Conservation (phyloP, 2,888 invertebrate species). For the Scaptomyza reducta region DNA sequence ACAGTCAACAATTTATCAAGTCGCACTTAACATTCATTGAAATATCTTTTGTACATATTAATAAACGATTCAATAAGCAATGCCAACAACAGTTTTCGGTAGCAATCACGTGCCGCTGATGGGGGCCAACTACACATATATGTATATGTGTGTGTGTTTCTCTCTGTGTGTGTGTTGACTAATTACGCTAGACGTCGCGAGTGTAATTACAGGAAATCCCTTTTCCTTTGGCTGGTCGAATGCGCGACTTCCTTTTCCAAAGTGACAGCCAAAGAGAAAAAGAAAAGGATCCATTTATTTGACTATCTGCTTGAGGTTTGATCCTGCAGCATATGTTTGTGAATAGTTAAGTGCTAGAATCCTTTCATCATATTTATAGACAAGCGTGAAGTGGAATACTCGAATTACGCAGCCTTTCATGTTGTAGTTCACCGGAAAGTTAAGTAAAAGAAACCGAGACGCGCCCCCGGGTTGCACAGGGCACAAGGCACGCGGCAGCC, state of each 20-base stretch:
- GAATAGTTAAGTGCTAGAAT: slow-evolving; percentile 61
- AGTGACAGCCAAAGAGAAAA: slow-evolving; percentile 34
- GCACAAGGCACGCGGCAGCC: slow-evolving; percentile 19
- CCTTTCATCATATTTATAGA: slow-evolving; percentile 57
- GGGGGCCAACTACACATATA: neutral
- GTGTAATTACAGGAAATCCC: slow-evolving; percentile 76
- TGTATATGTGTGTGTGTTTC: neutral
- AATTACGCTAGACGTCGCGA: slow-evolving; percentile 52
- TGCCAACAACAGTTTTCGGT: slow-evolving; percentile 42
- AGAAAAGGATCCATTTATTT: slow-evolving; percentile 52
- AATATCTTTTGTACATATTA: slow-evolving; percentile 52
- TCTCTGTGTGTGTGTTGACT: slow-evolving; percentile 38
- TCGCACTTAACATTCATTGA: slow-evolving; percentile 29
- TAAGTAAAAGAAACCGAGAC: slow-evolving; percentile 7
- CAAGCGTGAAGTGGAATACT: slow-evolving; percentile 68
- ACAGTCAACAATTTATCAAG: slow-evolving; percentile 55
- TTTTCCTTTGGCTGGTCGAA: slow-evolving; percentile 51
- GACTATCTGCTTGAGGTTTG: slow-evolving; percentile 30
- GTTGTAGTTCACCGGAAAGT: slow-evolving; percentile 24
- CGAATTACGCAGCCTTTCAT: slow-evolving; percentile 60
- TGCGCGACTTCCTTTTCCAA: slow-evolving; percentile 57
- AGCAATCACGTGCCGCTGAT: slow-evolving; percentile 45
- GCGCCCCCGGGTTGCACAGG: slow-evolving; percentile 32
- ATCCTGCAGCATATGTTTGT: slow-evolving; percentile 56
- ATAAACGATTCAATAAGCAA: slow-evolving; percentile 43